Evolutionary conservation across 2,888 invertebrate genomes (phyloP).

Genomic region (Troides helena): DNA sequence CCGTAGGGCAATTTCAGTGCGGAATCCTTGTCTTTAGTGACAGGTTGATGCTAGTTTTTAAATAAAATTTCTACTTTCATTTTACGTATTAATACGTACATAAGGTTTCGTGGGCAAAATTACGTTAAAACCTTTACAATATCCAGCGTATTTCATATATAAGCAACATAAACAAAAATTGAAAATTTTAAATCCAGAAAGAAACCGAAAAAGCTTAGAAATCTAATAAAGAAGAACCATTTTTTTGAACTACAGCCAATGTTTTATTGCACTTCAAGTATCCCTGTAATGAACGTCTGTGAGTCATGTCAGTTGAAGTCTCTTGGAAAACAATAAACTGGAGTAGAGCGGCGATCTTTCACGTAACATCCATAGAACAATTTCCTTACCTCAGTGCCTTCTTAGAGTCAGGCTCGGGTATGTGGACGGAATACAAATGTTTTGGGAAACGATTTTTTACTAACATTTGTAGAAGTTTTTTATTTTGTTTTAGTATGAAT

Average conservation of each 20-base stretch:
- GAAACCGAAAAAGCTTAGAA: not conserved
- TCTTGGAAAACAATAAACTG: constrained; percentile 31
- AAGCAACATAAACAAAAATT: no score
- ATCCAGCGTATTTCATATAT: no score
- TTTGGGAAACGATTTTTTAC: not conserved
- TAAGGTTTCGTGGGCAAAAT: no score
- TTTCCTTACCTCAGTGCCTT: constrained; percentile 24
- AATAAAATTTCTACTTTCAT: constrained; percentile 21
- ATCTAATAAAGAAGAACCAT: not conserved
- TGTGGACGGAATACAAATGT: constrained; percentile 31
- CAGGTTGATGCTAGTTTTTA: constrained; percentile 36
- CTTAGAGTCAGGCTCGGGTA: constrained; percentile 16
- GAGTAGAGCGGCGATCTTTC: constrained; percentile 19
- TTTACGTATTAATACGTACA: constrained; percentile 2
- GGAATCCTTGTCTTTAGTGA: constrained; percentile 50
- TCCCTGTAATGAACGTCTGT: not conserved
- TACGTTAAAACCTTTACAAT: no score
- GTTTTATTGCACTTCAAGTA: not conserved
- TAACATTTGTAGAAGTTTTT: not conserved
- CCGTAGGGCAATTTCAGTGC: constrained; percentile 44
- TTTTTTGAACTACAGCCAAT: not conserved
- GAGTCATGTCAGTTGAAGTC: constrained; percentile 25
- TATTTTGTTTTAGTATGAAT: not conserved
- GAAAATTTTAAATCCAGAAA: not conserved
- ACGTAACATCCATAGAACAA: constrained; percentile 22